phyloP scores from a whole-genome alignment of 2,797 vertebrate genomes.

The Buphagus erythrorhynchus region DNA sequence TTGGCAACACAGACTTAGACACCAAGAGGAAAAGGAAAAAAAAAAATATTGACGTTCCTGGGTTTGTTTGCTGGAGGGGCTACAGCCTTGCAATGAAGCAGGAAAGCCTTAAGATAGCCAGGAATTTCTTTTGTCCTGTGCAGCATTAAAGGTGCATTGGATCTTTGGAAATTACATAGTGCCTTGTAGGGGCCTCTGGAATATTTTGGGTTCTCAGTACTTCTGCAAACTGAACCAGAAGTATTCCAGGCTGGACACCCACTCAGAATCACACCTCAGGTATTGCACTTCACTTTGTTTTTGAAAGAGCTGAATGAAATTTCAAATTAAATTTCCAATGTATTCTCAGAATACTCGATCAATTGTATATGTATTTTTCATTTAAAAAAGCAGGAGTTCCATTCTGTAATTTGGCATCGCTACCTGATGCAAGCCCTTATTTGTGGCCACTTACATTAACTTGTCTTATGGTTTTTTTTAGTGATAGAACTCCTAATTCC shows the following conservation, averaged over 20 bases:
- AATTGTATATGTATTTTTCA: not conserved
- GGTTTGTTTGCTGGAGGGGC: not conserved
- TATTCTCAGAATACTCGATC: not conserved
- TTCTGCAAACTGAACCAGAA: not conserved
- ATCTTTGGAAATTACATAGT: not conserved
- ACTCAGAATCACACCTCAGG: not conserved
- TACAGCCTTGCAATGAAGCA: not conserved
- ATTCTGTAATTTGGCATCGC: not conserved
- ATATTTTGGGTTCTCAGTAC: not conserved
- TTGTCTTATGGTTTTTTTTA: not conserved
- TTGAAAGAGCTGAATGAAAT: not conserved
- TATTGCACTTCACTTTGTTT: not conserved
- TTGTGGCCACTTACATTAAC: not conserved
- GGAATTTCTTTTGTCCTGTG: not conserved
- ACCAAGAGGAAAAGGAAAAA: not conserved
- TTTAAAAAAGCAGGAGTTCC: not conserved
- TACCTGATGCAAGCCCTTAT: not conserved
- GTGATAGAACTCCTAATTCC: not conserved
- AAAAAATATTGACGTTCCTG: not conserved
- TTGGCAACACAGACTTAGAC: not conserved
- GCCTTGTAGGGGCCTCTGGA: not conserved
- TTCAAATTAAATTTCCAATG: not conserved
- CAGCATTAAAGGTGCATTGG: not conserved
- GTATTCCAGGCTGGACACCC: not conserved
- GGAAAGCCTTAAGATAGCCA: not conserved